Evolutionary conservation across 2,113 vertebrate species (phyloP), one percentile per base, ranked within the genome.

Genomic region (Zeus faber): DNA sequence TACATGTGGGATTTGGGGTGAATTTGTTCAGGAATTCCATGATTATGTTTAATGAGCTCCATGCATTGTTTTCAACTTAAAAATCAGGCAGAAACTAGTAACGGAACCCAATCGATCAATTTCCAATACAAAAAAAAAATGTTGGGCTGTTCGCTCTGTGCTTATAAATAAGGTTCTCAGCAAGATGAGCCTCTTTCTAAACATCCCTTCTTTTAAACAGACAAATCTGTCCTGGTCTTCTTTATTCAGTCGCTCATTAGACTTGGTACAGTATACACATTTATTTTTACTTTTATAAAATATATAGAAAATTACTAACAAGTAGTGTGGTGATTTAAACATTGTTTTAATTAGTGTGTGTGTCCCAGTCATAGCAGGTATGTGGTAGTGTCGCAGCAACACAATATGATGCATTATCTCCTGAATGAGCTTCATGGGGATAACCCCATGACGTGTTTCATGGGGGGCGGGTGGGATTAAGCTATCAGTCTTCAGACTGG

Each of bases 211-310:
- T 81, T 81, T 85, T 53, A 86, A 89, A 90, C 90, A 90, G 90
- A 90, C 89, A 85, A 88, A 89, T 81, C 85, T 91, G 77, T 91
- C 90, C 87, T 90, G 89, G 88, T 89, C 89, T 6, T 88, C 89
- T 86, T 82, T 90, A 85, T 90, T 91, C 87, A 90, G 88, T 90
- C 89, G 84, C 73, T 89, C 90, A 25, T 83, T 91, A 90, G 89
- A 90, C 80, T 85, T 88, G 89, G 90, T 90, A 90, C 87, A 89
- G 88, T 90, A 90, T 89, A 22, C 41, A 57, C 43, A 48, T 75
- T 56, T n/a, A 35, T 49, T 9, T 22, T 53, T 76, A n/a, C n/a
- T n/a, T n/a, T n/a, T n/a, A n/a, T 37, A 85, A 72, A 76, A 69
- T 67, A 48, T 29, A 29, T 4, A 33, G 33, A 37, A 37, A n/a